phyloP scores from a whole-genome alignment of 1,140 invertebrate genomes.

The Chlorops oryzae region DNA sequence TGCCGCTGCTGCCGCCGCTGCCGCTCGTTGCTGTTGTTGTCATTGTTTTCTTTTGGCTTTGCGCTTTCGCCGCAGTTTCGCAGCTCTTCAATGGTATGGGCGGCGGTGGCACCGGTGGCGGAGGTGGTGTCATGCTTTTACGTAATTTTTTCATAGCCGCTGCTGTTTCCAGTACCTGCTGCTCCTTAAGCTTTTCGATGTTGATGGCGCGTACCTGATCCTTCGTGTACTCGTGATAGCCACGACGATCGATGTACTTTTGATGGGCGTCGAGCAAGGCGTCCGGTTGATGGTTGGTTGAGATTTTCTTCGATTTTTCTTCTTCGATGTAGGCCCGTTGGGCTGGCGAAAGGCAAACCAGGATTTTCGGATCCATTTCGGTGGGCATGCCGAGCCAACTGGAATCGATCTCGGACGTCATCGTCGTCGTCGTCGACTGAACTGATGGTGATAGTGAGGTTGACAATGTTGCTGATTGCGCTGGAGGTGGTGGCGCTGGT shows the following conservation, averaged over 20 bases:
- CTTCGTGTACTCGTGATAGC: slow-evolving; percentile 51
- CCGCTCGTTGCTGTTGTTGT: neutral
- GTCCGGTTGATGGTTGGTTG: slow-evolving; percentile 46
- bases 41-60: slow-evolving; percentile 15
- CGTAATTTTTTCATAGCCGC: slow-evolving; percentile 43
- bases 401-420: slow-evolving; percentile 42
- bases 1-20: slow-evolving; percentile 10
- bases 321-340: slow-evolving; percentile 55
- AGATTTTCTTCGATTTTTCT: slow-evolving; percentile 33
- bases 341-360: slow-evolving; percentile 65
- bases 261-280: slow-evolving; percentile 61
- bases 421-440: too few relatives aligned
- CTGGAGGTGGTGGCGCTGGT: slow-evolving; percentile 24
- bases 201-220: slow-evolving; percentile 33
- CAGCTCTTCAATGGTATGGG: slow-evolving; percentile 39
- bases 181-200: slow-evolving; percentile 26
- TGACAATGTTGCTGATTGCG: slow-evolving; percentile 18
- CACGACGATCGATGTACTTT: slow-evolving; percentile 59
- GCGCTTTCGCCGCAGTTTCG: slow-evolving; percentile 38
- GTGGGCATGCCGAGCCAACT: slow-evolving; percentile 57
- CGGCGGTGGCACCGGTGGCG: slow-evolving; percentile 26
- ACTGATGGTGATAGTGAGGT: too few relatives aligned
- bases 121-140: slow-evolving; percentile 40
- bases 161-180: slow-evolving; percentile 37
- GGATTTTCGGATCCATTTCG: slow-evolving; percentile 52